Conservation (phyloP, 2,888 invertebrate genomes). For the Agrypnus murinus region DNA sequence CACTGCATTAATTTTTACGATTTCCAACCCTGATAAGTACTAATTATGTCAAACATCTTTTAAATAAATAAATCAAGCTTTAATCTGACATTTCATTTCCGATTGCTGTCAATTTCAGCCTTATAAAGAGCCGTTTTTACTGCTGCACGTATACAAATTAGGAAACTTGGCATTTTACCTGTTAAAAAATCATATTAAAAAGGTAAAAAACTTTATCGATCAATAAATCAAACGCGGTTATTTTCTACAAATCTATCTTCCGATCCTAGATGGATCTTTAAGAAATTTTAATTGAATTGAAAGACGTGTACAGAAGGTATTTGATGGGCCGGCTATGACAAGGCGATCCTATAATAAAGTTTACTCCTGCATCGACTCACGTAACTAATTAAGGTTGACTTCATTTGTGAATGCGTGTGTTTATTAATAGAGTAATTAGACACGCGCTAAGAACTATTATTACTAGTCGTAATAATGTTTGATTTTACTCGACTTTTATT, state of each 20-base stretch:
- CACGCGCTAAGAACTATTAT: slow-evolving; percentile 61
- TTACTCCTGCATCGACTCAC: slow-evolving; percentile 64
- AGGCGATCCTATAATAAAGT: slow-evolving; percentile 62
- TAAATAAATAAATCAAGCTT: neutral
- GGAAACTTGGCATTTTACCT: neutral
- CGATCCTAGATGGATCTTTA: slow-evolving; percentile 50
- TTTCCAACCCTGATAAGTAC: neutral
- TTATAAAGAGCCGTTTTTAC: neutral
- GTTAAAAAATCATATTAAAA: neutral
- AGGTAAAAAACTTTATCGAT: slow-evolving; percentile 1
- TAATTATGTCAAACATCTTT: neutral
- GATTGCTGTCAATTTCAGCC: neutral
- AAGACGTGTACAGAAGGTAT: slow-evolving; percentile 52
- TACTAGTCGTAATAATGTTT: slow-evolving; percentile 7
- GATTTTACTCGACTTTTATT: no score
- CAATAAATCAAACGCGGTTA: neutral
- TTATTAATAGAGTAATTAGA: slow-evolving; percentile 64
- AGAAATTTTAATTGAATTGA: slow-evolving; percentile 62
- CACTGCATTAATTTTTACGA: no score
- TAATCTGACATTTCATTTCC: slow-evolving; percentile 17
- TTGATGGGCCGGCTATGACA: slow-evolving; percentile 60
- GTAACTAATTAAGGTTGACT: slow-evolving; percentile 64
- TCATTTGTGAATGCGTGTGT: slow-evolving; percentile 56
- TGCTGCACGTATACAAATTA: slow-evolving; percentile 2
- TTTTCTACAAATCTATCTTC: slow-evolving; percentile 10